Conservation (phyloP, 1,140 invertebrate species). For the Rhagoletis zephyria region DNA sequence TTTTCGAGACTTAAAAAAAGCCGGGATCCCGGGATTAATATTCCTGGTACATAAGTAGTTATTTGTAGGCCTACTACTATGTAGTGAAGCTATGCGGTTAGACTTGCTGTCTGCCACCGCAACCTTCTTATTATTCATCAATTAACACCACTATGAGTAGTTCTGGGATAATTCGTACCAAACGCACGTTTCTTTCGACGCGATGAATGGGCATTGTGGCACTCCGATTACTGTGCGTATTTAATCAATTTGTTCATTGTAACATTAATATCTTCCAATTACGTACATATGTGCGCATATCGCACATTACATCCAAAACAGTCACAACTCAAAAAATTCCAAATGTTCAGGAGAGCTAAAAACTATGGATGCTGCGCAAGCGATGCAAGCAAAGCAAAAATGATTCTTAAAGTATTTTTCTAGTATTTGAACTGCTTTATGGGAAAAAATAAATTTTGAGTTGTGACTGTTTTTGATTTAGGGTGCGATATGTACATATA, state of each 20-base stretch:
- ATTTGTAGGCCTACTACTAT: background rate
- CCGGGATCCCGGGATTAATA: background rate
- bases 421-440: no score
- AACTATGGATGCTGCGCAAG: no score
- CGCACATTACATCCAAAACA: no score
- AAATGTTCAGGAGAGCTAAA: no score
- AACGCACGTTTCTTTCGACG: background rate
- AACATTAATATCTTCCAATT: no score
- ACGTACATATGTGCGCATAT: no score
- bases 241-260: constrained; percentile 4
- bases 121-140: background rate
- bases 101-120: constrained; percentile 9
- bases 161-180: background rate
- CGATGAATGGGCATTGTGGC: background rate
- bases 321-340: no score
- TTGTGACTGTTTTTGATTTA: no score
- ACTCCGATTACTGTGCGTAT: background rate
- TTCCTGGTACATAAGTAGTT: background rate
- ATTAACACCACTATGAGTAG: constrained; percentile 31
- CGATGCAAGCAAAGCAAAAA: no score
- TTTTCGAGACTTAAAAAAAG: background rate
- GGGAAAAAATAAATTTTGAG: no score
- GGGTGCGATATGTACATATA: no score
- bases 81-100: background rate
- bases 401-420: no score